Evolutionary conservation across 2,888 invertebrate genomes (phyloP).

Genomic region (Amphimallon solstitiale): DNA sequence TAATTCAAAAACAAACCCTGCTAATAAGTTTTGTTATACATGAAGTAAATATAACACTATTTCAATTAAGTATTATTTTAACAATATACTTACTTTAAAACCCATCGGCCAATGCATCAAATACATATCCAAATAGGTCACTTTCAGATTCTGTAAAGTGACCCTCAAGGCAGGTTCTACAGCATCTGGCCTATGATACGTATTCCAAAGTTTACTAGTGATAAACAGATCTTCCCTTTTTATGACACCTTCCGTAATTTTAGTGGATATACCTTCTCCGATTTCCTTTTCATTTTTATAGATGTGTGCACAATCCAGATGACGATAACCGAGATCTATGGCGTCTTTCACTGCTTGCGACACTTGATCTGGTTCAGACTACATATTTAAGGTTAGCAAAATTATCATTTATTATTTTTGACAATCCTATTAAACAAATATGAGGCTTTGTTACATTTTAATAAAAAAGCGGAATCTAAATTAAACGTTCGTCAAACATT

Average conservation of each 20-base stretch:
- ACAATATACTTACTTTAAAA: conserved; percentile 70
- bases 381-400: too few species aligned
- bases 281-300: conserved; percentile 79
- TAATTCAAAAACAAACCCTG: too few species aligned
- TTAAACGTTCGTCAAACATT: too few species aligned
- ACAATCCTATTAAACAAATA: too few species aligned
- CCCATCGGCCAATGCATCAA: conserved; percentile 93
- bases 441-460: too few species aligned
- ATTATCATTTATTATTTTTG: conserved; percentile 1
- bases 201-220: conserved; percentile 80
- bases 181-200: conserved; percentile 81
- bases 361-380: conserved; percentile 75
- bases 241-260: conserved; percentile 72
- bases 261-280: conserved; percentile 71
- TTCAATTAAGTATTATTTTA: too few species aligned
- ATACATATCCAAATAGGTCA: conserved; percentile 87
- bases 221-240: conserved; percentile 78
- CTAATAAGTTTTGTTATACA: too few species aligned
- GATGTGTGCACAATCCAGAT: conserved; percentile 77
- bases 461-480: too few species aligned
- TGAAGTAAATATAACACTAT: too few species aligned
- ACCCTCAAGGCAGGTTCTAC: conserved; percentile 76
- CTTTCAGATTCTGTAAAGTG: conserved; percentile 76
- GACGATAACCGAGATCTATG: conserved; percentile 80
- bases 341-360: conserved; percentile 76